Evolutionary conservation across 2,113 vertebrate genomes (phyloP), one percentile per base, ranked within the genome.

Genomic region (Illadopsis cleaveri): DNA sequence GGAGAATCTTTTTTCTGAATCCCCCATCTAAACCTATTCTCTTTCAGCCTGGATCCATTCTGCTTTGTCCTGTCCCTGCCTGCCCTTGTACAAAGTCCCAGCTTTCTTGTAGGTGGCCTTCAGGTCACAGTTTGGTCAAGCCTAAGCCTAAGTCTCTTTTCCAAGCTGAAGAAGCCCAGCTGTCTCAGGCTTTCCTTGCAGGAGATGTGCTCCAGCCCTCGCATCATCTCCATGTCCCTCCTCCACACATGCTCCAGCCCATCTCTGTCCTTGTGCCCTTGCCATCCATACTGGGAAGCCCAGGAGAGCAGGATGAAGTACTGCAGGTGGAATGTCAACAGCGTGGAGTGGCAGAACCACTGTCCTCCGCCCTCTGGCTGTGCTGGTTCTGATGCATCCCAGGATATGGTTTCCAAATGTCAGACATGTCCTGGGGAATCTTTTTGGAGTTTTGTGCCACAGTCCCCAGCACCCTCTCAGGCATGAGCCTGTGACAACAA

Each of bases 161-260:
- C 19, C 24, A 20, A n/a, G 8, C n/a, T n/a, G 50, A 73, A 40
- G 15, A 56, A 38, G 6, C 23, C 2, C 5, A 28, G 5, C 9
- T 56, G 10, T 48, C 10, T 16, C 51, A 57, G 60, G 8, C 35
- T 35, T 48, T 48, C 31, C 30, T 50, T 10, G 7, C 16, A 25
- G 21, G 15, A 35, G 44, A 50, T 9, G 44, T 31, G 31, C 25
- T 66, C 5, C 31, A 86, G 31, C 16, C 61, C 35, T 66, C 2
- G 1, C 5, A 35, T 19, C 31, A 50, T 5, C 16, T 66, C 0
- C 2, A 4, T 42, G 30, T 42, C 15, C 42, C 30, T 24, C 20
- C 24, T 50, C 2, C 1, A 9, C 44, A 17, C 35, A 23, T 15
- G 11, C 35, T 50, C 21, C 61, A 42, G 15, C 3, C 2, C 1